Evolutionary conservation across 2,113 vertebrate species (phyloP), one percentile per base, ranked within the genome.

Genomic region (Protobothrops flavoviridis): DNA sequence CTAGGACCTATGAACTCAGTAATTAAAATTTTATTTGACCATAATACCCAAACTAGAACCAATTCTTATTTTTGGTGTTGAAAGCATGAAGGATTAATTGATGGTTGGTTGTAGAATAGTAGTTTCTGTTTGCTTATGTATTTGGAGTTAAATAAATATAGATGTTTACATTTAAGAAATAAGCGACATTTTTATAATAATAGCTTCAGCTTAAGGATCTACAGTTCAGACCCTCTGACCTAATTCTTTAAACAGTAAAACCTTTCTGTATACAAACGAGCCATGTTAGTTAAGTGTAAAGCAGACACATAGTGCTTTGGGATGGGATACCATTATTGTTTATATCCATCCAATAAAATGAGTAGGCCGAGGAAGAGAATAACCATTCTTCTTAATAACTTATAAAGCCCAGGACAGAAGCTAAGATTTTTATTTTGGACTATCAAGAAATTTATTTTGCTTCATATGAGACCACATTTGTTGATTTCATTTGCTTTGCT

Each of bases 51-150:
- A 94, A 48, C 29, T 94, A 93, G 48, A 95, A 96, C 95, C 92
- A 94, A 57, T 95, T 95, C 93, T 95, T 93, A 93, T 94, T 94
- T 96, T 94, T 94, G 59, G 39, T 93, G 52, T 74, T 55, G 85
- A 88, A 21, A 94, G 95, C 92, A 87, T 87, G 92, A 86, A 97
- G 95, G 93, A 92, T 95, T 95, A 94, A 95, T 95, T 96, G 95
- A 96, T 96, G 88, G 5, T 94, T 96, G 91, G 86, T 15, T 61
- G 1, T 92, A 93, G 87, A 93, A 96, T 93, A 95, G 92, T 95
- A 93, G 94, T 89, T 95, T 91, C 10, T 90, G 8, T 94, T 95
- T 81, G 45, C 93, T 95, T 57, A 23, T 26, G 26, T 61, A 61
- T 24, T 94, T 87, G 89, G 87, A 95, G 89, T 90, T 94, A 93